Percentiles rank a stretch among this genome's conserved stretches.
These are phyloP conservation scores for Eristalinus sepulchralis DNA, from an alignment of 2,888 invertebrate genomes.

Conservation along the genomic window DNA sequence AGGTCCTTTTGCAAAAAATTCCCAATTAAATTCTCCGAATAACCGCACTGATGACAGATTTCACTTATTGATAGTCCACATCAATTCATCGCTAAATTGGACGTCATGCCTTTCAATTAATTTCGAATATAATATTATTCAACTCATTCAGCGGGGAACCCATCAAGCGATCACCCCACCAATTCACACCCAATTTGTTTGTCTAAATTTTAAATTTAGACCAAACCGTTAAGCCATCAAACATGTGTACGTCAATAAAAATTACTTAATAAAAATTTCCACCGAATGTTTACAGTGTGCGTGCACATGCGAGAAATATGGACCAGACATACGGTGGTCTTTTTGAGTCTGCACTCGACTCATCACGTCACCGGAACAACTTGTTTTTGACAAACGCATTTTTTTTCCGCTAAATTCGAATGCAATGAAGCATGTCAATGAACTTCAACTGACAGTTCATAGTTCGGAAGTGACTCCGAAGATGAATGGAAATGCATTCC, in stretches of 20 bases:
- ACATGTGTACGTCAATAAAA: neutral
- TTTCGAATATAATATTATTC: slow-evolving; percentile 3
- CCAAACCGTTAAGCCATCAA: neutral
- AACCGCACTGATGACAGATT: neutral
- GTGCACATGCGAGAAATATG: neutral
- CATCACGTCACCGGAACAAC: neutral
- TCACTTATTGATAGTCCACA: neutral
- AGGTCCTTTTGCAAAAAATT: too few relatives aligned
- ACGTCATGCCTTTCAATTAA: neutral
- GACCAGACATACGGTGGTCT: neutral
- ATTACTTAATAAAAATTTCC: neutral
- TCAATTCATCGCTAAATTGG: neutral
- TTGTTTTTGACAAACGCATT: neutral
- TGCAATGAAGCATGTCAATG: slow-evolving; percentile 29
- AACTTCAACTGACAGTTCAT: slow-evolving; percentile 11
- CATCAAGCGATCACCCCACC: neutral
- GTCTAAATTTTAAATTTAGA: neutral
- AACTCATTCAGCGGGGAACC: neutral
- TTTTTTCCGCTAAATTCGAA: slow-evolving; percentile 1
- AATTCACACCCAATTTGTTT: neutral
- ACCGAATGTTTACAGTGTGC: neutral
- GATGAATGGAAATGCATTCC: slow-evolving; percentile 43
- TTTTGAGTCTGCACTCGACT: neutral
- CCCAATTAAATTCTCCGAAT: neutral
- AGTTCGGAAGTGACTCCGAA: slow-evolving; percentile 24